A percentile compares a stretch with the other conserved stretches of the same genome.
phyloP scores from a whole-genome alignment of 2,113 vertebrate species.

The Zingel zingel region DNA sequence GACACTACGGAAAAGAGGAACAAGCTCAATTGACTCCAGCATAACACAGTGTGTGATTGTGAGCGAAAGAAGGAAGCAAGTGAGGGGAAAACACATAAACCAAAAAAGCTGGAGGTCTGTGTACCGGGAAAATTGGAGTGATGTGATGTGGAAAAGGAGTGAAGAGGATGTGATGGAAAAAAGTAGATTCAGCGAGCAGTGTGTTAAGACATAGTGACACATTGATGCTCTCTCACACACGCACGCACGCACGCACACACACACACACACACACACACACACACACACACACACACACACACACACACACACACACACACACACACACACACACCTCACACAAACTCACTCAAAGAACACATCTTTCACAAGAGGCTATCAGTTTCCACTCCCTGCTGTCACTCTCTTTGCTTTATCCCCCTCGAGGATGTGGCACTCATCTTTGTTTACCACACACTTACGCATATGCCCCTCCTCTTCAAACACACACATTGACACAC shows the following conservation, averaged over 20 bases:
- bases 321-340: too few species aligned
- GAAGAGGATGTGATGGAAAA: constrained; percentile 39
- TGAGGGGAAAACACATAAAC: constrained; percentile 7
- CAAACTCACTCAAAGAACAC: constrained; percentile 3
- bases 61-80: neutral
- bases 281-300: neutral
- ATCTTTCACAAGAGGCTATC: constrained; percentile 54
- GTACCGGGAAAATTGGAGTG: constrained; percentile 45
- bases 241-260: neutral
- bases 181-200: constrained; percentile 36
- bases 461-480: neutral
- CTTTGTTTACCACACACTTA: constrained; percentile 66
- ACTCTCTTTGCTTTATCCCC: constrained; percentile 58
- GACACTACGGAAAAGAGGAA: constrained; percentile 10
- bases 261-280: constrained; percentile 1
- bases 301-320: neutral
- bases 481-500: constrained; percentile 27
- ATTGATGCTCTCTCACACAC: neutral
- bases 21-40: constrained; percentile 15
- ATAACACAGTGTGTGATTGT: neutral
- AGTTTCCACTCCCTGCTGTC: constrained; percentile 45
- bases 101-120: constrained; percentile 21
- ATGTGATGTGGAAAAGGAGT: constrained; percentile 46
- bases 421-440: constrained; percentile 60
- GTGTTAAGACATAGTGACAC: constrained; percentile 23